Evolutionary conservation across 2,888 invertebrate species (phyloP).

Genomic region (Ligdia adustata): DNA sequence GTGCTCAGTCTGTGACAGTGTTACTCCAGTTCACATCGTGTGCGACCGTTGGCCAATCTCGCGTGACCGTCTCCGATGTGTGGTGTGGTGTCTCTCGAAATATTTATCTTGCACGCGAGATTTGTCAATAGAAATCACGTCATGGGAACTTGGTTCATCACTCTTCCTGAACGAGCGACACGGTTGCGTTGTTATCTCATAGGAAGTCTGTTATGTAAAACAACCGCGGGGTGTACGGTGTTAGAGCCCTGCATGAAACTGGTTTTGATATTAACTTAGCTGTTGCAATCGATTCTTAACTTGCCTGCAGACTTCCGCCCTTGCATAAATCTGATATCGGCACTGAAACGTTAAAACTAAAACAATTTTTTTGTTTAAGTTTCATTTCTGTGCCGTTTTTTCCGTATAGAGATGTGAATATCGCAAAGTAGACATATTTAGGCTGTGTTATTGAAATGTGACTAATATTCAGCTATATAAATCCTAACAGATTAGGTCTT

Average conservation of each 20-base stretch:
- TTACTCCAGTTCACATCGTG: conserved; percentile 34
- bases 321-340: conserved; percentile 10
- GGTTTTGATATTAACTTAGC: conserved; percentile 44
- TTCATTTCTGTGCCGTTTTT: too few species aligned
- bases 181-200: conserved; percentile 34
- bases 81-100: conserved; percentile 41
- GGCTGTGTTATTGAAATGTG: too few species aligned
- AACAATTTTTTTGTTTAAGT: too few species aligned
- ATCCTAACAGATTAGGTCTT: too few species aligned
- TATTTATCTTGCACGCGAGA: conserved; percentile 14
- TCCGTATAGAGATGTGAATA: too few species aligned
- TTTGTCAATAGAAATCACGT: conserved; percentile 3
- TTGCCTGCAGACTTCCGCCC: conserved; percentile 18
- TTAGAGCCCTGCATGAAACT: conserved; percentile 53
- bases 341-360: too few species aligned
- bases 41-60: conserved; percentile 36
- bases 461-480: too few species aligned
- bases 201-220: conserved; percentile 69
- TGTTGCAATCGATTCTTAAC: conserved; percentile 32
- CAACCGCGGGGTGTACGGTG: conserved; percentile 38
- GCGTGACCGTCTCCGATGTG: conserved; percentile 36
- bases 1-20: conserved; percentile 42
- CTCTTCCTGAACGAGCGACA: conserved; percentile 53
- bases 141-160: conserved; percentile 16
- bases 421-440: too few species aligned